Evolutionary conservation across 1,140 invertebrate genomes (phyloP).

Genomic region (Halyomorpha halys): DNA sequence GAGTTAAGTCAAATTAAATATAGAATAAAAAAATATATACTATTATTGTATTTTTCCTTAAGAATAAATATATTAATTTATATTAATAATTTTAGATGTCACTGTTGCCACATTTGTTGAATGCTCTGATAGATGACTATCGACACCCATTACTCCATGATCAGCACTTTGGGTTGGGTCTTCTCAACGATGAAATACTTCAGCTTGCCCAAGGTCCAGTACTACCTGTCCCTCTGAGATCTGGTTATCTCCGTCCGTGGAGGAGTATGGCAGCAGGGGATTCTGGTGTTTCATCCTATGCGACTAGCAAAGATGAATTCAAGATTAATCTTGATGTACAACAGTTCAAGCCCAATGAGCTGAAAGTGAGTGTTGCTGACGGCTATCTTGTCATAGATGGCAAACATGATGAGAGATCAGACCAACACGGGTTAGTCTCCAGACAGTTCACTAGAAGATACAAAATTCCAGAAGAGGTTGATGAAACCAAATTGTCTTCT

Average conservation of each 20-base stretch:
- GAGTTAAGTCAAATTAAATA: no score
- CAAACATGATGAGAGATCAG: conserved; percentile 55
- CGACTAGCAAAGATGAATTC: conserved; percentile 23
- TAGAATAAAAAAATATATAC: no score
- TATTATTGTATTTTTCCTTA: no score
- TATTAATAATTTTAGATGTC: conserved; percentile 26
- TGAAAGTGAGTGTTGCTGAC: conserved; percentile 57
- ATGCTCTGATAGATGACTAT: conserved; percentile 8
- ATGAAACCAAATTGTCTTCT: conserved; percentile 46
- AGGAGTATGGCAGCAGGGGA: conserved; percentile 2
- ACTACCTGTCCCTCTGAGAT: no score
- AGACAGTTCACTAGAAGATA: conserved; percentile 54
- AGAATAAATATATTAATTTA: no score
- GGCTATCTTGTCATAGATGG: conserved; percentile 54
- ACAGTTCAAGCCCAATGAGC: conserved; percentile 69
- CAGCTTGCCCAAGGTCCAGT: background rate
- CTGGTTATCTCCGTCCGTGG: conserved; percentile 20
- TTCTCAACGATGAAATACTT: no score
- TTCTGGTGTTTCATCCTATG: conserved; percentile 9
- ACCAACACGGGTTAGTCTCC: conserved; percentile 50
- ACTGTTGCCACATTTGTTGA: conserved; percentile 15
- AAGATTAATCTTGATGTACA: conserved; percentile 57
- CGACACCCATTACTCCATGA: no score
- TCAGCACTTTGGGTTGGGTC: background rate
- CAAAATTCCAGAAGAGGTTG: conserved; percentile 48